Conservation (phyloP, 2,113 vertebrate genomes). For the Misgurnus mizolepis region DNA sequence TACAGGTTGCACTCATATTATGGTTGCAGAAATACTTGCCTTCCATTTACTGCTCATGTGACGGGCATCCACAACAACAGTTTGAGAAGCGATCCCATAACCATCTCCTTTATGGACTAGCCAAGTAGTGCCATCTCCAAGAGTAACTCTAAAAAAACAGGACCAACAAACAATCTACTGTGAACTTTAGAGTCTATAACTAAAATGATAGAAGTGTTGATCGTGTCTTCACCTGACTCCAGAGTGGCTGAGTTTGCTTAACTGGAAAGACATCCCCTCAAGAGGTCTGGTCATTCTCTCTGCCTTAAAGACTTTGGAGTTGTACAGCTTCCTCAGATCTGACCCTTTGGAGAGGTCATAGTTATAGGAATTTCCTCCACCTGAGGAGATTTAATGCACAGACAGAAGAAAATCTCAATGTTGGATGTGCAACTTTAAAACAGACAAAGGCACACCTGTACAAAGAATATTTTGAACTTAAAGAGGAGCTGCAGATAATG, state of each 20-base stretch:
- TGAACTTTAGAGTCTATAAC: neutral
- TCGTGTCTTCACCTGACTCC: conserved; percentile 61
- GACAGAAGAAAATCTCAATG: too few relatives aligned
- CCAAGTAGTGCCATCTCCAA: conserved; percentile 56
- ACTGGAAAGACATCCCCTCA: neutral
- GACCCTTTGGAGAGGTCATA: conserved; percentile 54
- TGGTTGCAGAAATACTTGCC: conserved; percentile 42
- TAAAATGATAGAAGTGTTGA: neutral
- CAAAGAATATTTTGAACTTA: too few relatives aligned
- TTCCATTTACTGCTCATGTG: conserved; percentile 64
- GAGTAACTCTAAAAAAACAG: conserved; percentile 60
- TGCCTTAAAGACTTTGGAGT: conserved; percentile 55
- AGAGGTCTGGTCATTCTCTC: conserved; percentile 59
- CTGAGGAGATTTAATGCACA: conserved; percentile 5
- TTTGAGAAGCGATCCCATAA: conserved; percentile 57
- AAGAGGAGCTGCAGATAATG: too few relatives aligned
- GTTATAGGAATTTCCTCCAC: conserved; percentile 31
- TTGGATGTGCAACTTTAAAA: too few relatives aligned
- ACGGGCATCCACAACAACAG: conserved; percentile 60
- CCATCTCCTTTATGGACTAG: conserved; percentile 67
- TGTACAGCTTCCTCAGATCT: conserved; percentile 58
- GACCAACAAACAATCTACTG: neutral
- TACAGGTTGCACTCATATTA: neutral
- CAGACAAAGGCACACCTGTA: too few relatives aligned
- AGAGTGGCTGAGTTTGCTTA: conserved; percentile 57